Conservation (phyloP, 2,797 vertebrate genomes). For the Gobio occitaniae region DNA sequence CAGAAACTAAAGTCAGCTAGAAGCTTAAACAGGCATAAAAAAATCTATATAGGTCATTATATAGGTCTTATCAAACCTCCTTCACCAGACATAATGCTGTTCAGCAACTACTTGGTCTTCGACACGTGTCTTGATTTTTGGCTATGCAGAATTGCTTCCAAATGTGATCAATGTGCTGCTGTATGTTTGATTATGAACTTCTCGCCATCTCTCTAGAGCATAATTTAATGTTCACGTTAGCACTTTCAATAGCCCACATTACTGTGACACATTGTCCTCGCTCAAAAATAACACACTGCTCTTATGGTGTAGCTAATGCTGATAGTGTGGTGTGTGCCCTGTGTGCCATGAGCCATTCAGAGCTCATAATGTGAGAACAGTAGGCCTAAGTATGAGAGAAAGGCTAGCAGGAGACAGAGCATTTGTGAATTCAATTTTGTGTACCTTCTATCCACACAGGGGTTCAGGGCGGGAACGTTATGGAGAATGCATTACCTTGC, state of each 20-base stretch:
- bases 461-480: background rate
- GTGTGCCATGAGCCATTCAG: slow-evolving; percentile 30
- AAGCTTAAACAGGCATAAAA: background rate
- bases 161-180: background rate
- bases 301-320: background rate
- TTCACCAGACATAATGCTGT: slow-evolving; percentile 35
- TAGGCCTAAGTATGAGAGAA: slow-evolving; percentile 27
- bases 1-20: background rate
- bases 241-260: slow-evolving; percentile 6
- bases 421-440: slow-evolving; percentile 33
- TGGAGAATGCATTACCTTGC: background rate
- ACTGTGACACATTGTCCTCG: background rate
- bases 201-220: background rate
- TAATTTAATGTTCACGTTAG: background rate
- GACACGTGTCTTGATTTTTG: background rate
- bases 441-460: background rate
- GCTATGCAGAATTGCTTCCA: background rate
- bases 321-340: background rate
- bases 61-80: slow-evolving; percentile 14
- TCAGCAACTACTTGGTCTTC: background rate
- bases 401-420: background rate
- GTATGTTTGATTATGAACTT: background rate
- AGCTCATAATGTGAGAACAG: slow-evolving; percentile 16
- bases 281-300: slow-evolving; percentile 17
- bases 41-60: background rate